Base-by-base conservation (phyloP, 2,888 invertebrate genomes). In the Selenia dentaria region DNA sequence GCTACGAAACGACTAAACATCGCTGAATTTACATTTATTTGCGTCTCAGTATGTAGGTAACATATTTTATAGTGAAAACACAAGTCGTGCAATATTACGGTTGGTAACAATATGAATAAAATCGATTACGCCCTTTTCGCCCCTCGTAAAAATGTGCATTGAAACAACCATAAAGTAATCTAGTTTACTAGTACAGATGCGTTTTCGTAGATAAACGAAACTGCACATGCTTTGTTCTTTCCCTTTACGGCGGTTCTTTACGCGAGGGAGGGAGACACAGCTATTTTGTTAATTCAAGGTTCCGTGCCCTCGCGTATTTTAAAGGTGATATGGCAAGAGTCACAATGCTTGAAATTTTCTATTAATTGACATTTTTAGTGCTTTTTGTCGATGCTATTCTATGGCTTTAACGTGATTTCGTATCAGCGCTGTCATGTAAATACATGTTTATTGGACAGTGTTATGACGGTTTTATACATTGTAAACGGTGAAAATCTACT, bases 301-400 rank as follows among this genome's bases (percentile, higher is more conserved):
- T 61, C 45, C 46, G 56, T 56, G 60, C 58, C 57, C 66, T 70
- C 71, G 62, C 72, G 76, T 86, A 85, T 74, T 77, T 83, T 74
- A 76, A 69, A 68, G 56, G 65, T 60, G 60, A 64, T 74, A 85
- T 66, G 79, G 71, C 74, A 71, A 70, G 64, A 79, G 81, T 83
- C 84, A 77, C 56, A 62, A 62, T 52, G 57, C 53, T 80, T 81
- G 85, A 83, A 77, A 75, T 81, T 77, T 68, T 79, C 80, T 83
- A 86, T 86, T 85, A 83, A 85, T 83, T 83, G 76, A 42, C 64
- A 43, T 74, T 73, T 84, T 86, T 83, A 87, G 73, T 76, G 64
- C 64, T 67, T 72, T 73, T 79, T 74, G 71, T 71, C 70, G 69
- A 74, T 74, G 67, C 64, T 56, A 67, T 74, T 74, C 64, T 67